Base-by-base conservation (phyloP, 2,797 vertebrate species). In the Enteromius unitaeniatus region DNA sequence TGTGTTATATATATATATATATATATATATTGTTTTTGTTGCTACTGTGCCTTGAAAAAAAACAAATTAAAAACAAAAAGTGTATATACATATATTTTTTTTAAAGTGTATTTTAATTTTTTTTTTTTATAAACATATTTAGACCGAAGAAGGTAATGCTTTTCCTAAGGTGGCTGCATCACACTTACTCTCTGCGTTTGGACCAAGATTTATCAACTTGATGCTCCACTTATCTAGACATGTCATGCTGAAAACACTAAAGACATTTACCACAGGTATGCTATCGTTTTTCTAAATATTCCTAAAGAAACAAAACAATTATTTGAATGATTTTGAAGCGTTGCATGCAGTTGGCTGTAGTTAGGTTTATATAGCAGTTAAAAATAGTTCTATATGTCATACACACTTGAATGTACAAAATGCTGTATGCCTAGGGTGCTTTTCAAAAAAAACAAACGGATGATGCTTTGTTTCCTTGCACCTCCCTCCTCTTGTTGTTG, bases 101-200 rank as follows among this genome's bases (percentile, higher is more conserved):
- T 37, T 34, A 7, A 40, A 40, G 37, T 42, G 10, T 11, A 42
- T 42, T 42, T 11, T 11, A 42, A 10, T 1, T 45, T 47, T 8
- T 28, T n/a, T 28, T 15, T 31, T 51, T 34, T 1, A 8, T 23
- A n/a, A 3, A 28, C 31, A 3, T 85, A 10, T 65, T 21, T 40
- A 98, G 97, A 92, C 85, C 0, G 86, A 96, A 90, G 77, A 70
- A 28, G 76, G 87, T 68, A 88, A 31, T 70, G 1, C 0, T 64
- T 88, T 96, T 89, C 95, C 95, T 84, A 93, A 78, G 69, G 89
- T 97, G 79, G 75, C 94, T 28, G 90, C 94, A 0, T 99, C 97
- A 1, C 47, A 93, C 42, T 92, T 99, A 82, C 87, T 95, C 67
- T 96, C 90, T 37, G 95, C 96, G 6, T 92, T 91, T 86, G 97